Evolutionary conservation across 2,888 invertebrate species (phyloP), one percentile per base, ranked within the genome.

Genomic region (Dinocampus coccinellae): DNA sequence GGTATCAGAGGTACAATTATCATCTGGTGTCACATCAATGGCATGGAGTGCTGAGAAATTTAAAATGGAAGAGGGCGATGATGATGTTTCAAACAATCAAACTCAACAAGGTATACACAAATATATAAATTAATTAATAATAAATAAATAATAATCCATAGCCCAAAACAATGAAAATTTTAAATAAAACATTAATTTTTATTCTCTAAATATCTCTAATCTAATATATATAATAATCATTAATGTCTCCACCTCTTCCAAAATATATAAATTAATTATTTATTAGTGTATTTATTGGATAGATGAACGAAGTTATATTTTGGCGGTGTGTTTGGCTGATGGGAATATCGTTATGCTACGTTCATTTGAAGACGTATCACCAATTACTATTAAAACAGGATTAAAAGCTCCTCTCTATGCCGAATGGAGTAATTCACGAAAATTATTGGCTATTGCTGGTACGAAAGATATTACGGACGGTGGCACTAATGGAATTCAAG

Each of bases 11-110:
- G 94, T 96, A 69, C 87, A 87, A 72, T 75, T 87, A 24, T 84
- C 85, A 34, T 85, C 87, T 34, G 94, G 94, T 9, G 97, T 98
- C 80, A 93, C 93, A 1, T 92, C 94, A 61, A 96, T 98, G 95
- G 94, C 96, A 16, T 98, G 98, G 98, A 97, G 97, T 22, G 97
- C 98, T 85, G 97, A 97, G 87, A 97, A 97, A 85, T 98, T 98
- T 88, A 97, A 97, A 89, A 97, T 98, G 97, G 97, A 97, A 86
- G 97, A 97, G 87, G 94, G 93, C 0, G 95, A 95, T 81, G 95
- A 95, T 77, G 91, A 90, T 68, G 79, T 84, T 53, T 80, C 82
- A 52, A 83, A 82, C 68, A 83, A 81, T 10, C 77, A 76, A 75
- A 72, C 82, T 60, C 80, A 81, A 57, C 76, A 75, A 80, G 82